A percentile compares a stretch with the other conserved stretches of the same genome.
Evolutionary conservation across 2,113 vertebrate genomes (phyloP).

Genomic region (Uria lomvia): DNA sequence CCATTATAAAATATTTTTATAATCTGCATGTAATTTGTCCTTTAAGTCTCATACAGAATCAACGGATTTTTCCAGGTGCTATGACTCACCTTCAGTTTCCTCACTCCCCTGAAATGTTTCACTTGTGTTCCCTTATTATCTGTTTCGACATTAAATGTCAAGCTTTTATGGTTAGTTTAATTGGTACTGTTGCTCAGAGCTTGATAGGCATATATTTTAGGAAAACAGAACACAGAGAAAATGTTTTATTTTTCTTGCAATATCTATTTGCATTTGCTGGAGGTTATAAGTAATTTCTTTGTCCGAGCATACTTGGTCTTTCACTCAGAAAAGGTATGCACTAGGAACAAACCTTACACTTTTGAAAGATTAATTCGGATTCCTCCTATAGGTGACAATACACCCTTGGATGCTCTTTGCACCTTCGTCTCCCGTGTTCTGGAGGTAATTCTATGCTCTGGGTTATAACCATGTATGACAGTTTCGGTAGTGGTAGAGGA

Average conservation of each 20-base stretch:
- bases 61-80: neutral
- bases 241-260: neutral
- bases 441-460: neutral
- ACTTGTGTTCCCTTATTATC: neutral
- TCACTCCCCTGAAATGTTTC: neutral
- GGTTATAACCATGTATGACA: neutral
- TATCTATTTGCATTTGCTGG: neutral
- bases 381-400: neutral
- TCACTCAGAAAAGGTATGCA: neutral
- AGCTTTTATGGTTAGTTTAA: constrained; percentile 27
- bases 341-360: neutral
- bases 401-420: neutral
- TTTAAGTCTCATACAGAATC: neutral
- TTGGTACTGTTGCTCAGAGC: neutral
- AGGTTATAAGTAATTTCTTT: neutral
- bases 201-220: neutral
- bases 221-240: neutral
- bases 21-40: neutral
- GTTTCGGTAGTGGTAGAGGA: neutral
- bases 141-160: constrained; percentile 20
- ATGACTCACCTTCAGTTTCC: constrained; percentile 29
- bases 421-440: neutral
- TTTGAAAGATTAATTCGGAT: neutral
- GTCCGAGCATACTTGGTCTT: neutral
- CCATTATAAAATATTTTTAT: constrained; percentile 2